Evolutionary conservation across 2,797 vertebrate genomes (phyloP).

Genomic region (Sorex maritimensis): DNA sequence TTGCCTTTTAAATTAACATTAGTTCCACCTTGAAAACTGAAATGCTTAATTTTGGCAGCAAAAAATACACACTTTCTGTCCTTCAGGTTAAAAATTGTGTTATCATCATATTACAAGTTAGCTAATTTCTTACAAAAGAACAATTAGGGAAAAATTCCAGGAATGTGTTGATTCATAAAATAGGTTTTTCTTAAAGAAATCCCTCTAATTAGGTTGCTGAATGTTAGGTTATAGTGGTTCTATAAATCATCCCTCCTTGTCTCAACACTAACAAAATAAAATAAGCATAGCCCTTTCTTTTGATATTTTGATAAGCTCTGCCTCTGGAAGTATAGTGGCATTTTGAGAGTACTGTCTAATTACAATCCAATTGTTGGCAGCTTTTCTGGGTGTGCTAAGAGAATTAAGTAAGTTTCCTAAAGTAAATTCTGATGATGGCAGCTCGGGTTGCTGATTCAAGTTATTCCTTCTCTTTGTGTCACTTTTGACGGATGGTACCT

Average conservation of each 20-base stretch:
- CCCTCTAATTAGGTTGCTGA: conserved; percentile 49
- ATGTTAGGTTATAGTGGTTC: conserved; percentile 7
- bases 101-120: conserved; percentile 64
- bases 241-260: conserved; percentile 56
- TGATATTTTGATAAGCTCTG: conserved; percentile 68
- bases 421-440: conserved; percentile 92
- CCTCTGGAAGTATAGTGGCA: conserved; percentile 85
- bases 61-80: conserved; percentile 57
- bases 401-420: conserved; percentile 91
- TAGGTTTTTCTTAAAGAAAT: conserved; percentile 54
- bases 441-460: conserved; percentile 93
- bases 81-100: conserved; percentile 20
- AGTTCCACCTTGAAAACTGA: conserved; percentile 65
- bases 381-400: conserved; percentile 85
- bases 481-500: conserved; percentile 95
- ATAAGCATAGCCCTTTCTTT: conserved; percentile 64
- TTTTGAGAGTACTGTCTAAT: conserved; percentile 89
- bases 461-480: conserved; percentile 92
- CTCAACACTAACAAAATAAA: conserved; percentile 64
- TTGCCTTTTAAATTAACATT: conserved; percentile 56
- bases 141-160: conserved; percentile 68
- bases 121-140: conserved; percentile 55
- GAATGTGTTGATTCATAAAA: conserved; percentile 62
- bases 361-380: conserved; percentile 83
- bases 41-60: conserved; percentile 61